Conservation (phyloP, 2,797 vertebrate species). For the Amphiprion clarkii region DNA sequence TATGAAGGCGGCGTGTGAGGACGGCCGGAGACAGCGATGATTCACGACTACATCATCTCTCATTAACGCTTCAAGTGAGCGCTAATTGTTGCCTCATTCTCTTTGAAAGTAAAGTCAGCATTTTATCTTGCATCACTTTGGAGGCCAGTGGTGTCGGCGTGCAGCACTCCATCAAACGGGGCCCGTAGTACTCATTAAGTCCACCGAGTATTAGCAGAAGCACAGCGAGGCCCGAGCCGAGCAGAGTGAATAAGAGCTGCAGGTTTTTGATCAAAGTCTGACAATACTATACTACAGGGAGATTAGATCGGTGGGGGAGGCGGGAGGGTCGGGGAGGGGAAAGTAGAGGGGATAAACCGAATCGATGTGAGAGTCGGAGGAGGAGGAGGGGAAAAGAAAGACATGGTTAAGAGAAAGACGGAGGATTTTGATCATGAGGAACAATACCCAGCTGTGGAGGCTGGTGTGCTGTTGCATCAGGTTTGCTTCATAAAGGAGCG, state of each 20-base stretch:
- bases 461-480: slow-evolving; percentile 67
- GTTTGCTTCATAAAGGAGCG: slow-evolving; percentile 67
- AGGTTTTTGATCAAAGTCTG: slow-evolving; percentile 74
- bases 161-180: slow-evolving; percentile 27
- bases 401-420: slow-evolving; percentile 56
- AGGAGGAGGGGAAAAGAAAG: slow-evolving; percentile 23
- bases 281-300: slow-evolving; percentile 63
- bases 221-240: slow-evolving; percentile 47
- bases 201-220: slow-evolving; percentile 54
- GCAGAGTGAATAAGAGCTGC: slow-evolving; percentile 54
- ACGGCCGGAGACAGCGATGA: slow-evolving; percentile 7
- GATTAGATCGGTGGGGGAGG: slow-evolving; percentile 58
- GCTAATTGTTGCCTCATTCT: slow-evolving; percentile 65
- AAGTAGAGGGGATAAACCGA: slow-evolving; percentile 56
- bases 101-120: slow-evolving; percentile 66
- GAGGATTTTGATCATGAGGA: slow-evolving; percentile 67
- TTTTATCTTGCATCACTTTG: slow-evolving; percentile 60
- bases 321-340: slow-evolving; percentile 29
- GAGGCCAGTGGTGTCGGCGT: slow-evolving; percentile 6
- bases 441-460: slow-evolving; percentile 52
- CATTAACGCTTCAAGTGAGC: slow-evolving; percentile 28
- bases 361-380: slow-evolving; percentile 49
- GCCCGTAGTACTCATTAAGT: slow-evolving; percentile 64
- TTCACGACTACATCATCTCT: slow-evolving; percentile 22
- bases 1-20: neutral